Base-by-base conservation (phyloP, 2,888 invertebrate genomes). In the Eupithecia insigniata region DNA sequence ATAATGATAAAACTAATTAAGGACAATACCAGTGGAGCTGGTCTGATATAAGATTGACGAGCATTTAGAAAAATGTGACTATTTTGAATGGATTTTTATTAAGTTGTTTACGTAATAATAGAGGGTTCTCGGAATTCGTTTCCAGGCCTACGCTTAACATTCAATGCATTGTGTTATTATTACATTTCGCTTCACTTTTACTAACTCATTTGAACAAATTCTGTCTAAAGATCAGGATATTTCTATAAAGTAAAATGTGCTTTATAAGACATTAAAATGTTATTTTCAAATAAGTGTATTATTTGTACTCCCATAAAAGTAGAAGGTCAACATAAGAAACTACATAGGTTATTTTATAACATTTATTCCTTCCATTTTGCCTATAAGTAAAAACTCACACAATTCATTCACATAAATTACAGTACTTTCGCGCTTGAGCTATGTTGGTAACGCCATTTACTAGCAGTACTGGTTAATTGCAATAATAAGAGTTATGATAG, bases 181-280 rank as follows among this genome's bases (percentile, higher is more conserved):
- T 22, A 51, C 22, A 51, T 55, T 55, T 55, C 14, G 55, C 55
- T 55, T 55, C 55, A 12, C 10, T 51, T 51, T 51, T 55, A 55
- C 26, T 55, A 55, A 28, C 36, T 28, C 28, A 39, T 14, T 69
- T 30, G 18, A 34, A 22, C 22, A 4, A 55, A 51, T 51, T 46
- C n/a, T 51, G n/a, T 51, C n/a, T 51, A 51, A 55, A 26, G n/a
- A 55, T 12, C 22, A 22, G 22, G 51, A 46, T 51, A 51, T 22
- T 51, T 51, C 14, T 32, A 4, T 69, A 32, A 46, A 43, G 28
- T 58, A 28, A 62, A 22, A 62, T 71, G 62, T 67, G 67, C 64
- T 71, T 64, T 71, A 71, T 70, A 71, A 26, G 69, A 72, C 68
- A 72, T 72, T 61, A 69, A 72, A 66, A 26, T 66, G 61, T 22